Percentiles rank a stretch among this genome's conserved stretches.
Evolutionary conservation across 2,888 invertebrate genomes (phyloP).

Genomic region (Axea sp.): DNA sequence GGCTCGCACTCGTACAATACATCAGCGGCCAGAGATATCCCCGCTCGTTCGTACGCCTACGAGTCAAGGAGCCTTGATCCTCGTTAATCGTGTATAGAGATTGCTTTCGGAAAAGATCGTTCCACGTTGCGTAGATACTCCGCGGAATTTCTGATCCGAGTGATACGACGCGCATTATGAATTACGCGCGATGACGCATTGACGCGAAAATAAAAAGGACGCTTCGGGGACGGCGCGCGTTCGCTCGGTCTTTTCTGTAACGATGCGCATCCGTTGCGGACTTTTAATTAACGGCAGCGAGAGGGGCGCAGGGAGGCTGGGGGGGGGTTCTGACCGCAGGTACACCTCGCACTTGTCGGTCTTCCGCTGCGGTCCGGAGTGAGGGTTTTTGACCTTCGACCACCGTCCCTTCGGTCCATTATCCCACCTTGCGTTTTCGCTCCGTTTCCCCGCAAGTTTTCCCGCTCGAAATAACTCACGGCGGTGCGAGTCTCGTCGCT

Average conservation of each 20-base stretch:
- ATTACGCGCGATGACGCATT: constrained; percentile 41
- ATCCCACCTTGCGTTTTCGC: constrained; percentile 35
- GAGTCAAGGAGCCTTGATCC: constrained; percentile 58
- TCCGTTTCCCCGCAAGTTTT: constrained; percentile 33
- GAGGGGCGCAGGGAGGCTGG: constrained; percentile 28
- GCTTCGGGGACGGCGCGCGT: too few species aligned
- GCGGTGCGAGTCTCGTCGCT: constrained; percentile 18
- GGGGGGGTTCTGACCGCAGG: constrained; percentile 37
- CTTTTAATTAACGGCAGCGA: constrained; percentile 45
- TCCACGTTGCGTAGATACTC: constrained; percentile 46
- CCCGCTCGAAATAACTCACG: constrained; percentile 37
- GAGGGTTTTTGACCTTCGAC: constrained; percentile 60
- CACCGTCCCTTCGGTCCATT: constrained; percentile 40
- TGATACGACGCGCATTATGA: constrained; percentile 49
- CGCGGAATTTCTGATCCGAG: constrained; percentile 49
- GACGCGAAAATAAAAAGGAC: constrained; percentile 2
- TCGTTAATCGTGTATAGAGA: constrained; percentile 59
- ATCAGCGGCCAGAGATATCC: constrained; percentile 49
- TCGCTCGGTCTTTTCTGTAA: constrained; percentile 3
- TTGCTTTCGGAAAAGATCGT: constrained; percentile 57
- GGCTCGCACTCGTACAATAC: constrained; percentile 50
- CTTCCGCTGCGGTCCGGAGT: constrained; percentile 43
- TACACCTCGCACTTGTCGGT: constrained; percentile 39
- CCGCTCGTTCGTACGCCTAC: constrained; percentile 56
- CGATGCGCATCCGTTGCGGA: constrained; percentile 23